Evolutionary conservation across 2,888 invertebrate genomes (phyloP), one percentile per base, ranked within the genome.

Genomic region (Ellobium chinense): DNA sequence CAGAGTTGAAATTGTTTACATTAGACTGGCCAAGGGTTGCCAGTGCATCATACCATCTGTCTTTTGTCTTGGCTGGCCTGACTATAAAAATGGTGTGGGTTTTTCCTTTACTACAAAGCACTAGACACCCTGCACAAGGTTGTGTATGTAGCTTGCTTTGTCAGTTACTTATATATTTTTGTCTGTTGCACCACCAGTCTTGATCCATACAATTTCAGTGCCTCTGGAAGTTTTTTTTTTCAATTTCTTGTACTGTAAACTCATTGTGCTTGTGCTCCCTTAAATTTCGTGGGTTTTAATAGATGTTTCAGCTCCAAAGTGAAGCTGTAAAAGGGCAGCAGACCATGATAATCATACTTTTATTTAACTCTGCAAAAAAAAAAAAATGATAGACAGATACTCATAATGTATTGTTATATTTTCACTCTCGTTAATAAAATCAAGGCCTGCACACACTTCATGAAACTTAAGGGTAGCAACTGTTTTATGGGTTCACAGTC

Each of bases 81-180:
- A 63, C 27, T 36, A 58, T 60, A 66, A 37, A 31, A 37, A 58
- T 62, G 77, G 69, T 62, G 62, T 58, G 60, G 69, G 70, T 69
- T 69, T 37, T 68, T 54, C n/a, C 27, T 68, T 46, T 39, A 62
- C 24, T 29, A 46, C 31, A 60, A 62, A 70, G 46, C 70, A 78
- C 78, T 63, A 78, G 69, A 46, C 39, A 68, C 78, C 62, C 63
- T 78, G 78, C 78, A 70, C 76, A 68, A 31, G 34, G 56, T 68
- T 77, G 76, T 77, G n/a, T 39, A 36, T 77, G 68, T 77, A 77
- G 76, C 76, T 77, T 77, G 76, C 76, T 77, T 77, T 24, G 24
- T 68, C 68, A 36, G 36, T 68, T 68, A 21, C 54, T 31, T 62
- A 37, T 29, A 54, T 66, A n/a, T 34, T 76, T 54, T 76, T 9